Percentiles rank a stretch among this genome's conserved stretches.
phyloP scores from a whole-genome alignment of 2,888 invertebrate genomes.

The Rambutsinella grinnellia region DNA sequence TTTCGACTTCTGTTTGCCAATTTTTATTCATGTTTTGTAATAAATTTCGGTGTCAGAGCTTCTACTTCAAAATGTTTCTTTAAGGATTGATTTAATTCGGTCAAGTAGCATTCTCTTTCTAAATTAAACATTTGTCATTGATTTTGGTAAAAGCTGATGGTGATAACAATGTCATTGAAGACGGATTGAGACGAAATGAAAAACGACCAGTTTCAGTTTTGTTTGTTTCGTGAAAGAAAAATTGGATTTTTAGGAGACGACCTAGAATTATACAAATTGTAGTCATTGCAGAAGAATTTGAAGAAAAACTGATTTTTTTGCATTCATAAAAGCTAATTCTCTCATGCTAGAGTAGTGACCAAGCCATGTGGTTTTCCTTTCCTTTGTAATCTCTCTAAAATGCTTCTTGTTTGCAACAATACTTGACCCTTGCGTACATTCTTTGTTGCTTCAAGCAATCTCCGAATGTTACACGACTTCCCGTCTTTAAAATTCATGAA shows the following conservation, averaged over 20 bases:
- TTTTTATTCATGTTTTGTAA: conserved; percentile 10
- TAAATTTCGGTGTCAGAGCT: no score
- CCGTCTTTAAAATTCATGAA: background rate
- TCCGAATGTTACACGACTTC: background rate
- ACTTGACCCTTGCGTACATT: no score
- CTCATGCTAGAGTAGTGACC: background rate
- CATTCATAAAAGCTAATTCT: background rate
- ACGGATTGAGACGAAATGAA: no score
- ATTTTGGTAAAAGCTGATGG: no score
- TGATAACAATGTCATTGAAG: no score
- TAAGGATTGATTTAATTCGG: no score
- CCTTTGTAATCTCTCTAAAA: background rate
- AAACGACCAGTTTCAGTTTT: conserved; percentile 22
- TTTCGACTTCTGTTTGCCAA: background rate
- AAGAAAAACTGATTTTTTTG: background rate
- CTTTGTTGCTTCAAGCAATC: no score
- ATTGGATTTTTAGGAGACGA: conserved; percentile 50
- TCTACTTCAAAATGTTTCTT: no score
- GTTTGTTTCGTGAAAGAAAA: conserved; percentile 37
- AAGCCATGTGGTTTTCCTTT: background rate
- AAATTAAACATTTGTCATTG: no score
- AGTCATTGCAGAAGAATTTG: background rate
- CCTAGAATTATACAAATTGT: conserved; percentile 22
- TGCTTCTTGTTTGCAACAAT: no score
- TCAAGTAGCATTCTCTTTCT: no score